Evolutionary conservation across 2,797 vertebrate genomes (phyloP).

Genomic region (Buceros bicornis): DNA sequence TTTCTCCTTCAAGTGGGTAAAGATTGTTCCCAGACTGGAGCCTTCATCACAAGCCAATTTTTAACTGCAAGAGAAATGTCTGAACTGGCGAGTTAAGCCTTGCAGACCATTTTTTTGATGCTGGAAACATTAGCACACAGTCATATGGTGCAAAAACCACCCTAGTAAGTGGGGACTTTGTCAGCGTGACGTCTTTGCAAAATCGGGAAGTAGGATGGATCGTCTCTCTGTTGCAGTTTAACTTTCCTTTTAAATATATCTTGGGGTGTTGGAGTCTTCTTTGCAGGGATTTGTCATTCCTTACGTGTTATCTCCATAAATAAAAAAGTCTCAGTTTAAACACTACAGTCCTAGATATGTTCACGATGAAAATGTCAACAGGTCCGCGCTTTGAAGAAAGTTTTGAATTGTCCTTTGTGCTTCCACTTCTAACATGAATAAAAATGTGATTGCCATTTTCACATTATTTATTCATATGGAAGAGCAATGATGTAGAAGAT

Average conservation of each 20-base stretch:
- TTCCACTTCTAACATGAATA: not conserved
- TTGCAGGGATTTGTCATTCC: not conserved
- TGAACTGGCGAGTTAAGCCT: slow-evolving; percentile 24
- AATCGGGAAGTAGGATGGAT: not conserved
- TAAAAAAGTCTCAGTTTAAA: not conserved
- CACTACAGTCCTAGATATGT: not conserved
- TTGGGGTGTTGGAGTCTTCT: not conserved
- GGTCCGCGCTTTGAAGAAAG: not conserved
- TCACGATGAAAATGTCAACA: not conserved
- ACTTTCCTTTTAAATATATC: not conserved
- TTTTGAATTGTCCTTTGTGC: not conserved
- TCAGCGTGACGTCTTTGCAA: not conserved
- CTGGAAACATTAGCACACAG: not conserved
- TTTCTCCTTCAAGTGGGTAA: slow-evolving; percentile 53
- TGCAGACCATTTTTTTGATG: not conserved
- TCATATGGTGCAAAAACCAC: not conserved
- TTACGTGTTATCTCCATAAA: fast-evolving
- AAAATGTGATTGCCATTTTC: not conserved
- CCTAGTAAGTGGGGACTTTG: not conserved
- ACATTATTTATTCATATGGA: not conserved
- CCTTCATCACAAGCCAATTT: slow-evolving; percentile 42
- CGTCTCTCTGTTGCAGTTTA: not conserved
- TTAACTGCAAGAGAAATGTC: slow-evolving; percentile 19
- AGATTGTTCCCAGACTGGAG: slow-evolving; percentile 60
- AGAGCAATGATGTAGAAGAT: not conserved